Evolutionary conservation across 2,888 invertebrate genomes (phyloP), one percentile per base, ranked within the genome.

Genomic region (Tortricodes alternella): DNA sequence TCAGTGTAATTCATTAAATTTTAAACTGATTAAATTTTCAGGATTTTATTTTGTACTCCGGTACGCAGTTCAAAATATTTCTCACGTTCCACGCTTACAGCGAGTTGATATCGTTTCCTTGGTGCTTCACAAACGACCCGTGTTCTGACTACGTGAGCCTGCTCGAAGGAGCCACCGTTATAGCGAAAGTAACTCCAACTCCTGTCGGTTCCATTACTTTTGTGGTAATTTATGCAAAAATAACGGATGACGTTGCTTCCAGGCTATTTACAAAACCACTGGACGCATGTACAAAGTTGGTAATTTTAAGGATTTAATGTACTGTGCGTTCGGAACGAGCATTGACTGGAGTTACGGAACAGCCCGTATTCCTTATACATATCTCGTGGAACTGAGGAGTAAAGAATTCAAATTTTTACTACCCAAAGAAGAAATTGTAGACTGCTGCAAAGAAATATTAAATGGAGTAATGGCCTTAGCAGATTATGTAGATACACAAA

Each of bases 291-390:
- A 89, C 56, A 89, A 87, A 77, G 89, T 90, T 2, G 90, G 90
- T 0, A 85, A 83, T 60, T 89, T 89, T 62, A 88, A 81, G 65
- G 88, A 89, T 56, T 68, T 89, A 0, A 90, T 89, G 89, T 90
- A 89, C 59, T 73, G 70, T 39, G 89, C 90, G 0, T 69, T 75
- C 39, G 90, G 90, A 0, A 89, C 89, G 1, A 90, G 90, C 60
- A 85, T 89, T 23, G 90, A 90, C 61, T 90, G 90, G 89, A 88
- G 88, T 59, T 89, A 90, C 43, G 88, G 87, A 3, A 78, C 80
- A 2, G 89, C 87, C 11, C 77, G 70, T 2, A 87, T 90, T 21
- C 90, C 89, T 0, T 90, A 78, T 64, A 83, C 90, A 0, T 90
- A 89, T 51, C 81, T 90, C 18, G 59, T 89, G 6, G 90, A 90